A percentile compares a stretch with the other conserved stretches of the same genome.
These are phyloP conservation scores for Microplitis manilae DNA, from an alignment of 2,888 invertebrate species.

Conservation along the genomic window DNA sequence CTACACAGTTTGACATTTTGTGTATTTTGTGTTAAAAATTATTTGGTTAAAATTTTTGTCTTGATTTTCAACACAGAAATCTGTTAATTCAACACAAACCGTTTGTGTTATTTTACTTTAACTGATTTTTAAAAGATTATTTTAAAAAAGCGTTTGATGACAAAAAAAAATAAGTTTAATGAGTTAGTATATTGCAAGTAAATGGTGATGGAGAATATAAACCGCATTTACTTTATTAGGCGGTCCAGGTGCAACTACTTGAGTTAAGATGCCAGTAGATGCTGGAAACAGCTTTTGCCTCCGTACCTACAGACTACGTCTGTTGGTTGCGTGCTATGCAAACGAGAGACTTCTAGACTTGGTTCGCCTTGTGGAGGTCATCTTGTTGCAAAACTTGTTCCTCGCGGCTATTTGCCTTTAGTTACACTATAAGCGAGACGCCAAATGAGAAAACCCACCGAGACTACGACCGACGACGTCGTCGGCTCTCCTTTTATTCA, in stretches of 20 bases:
- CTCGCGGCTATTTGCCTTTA: conserved; percentile 39
- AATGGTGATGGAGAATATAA: conserved; percentile 33
- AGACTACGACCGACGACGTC: not conserved
- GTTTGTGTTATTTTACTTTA: no score
- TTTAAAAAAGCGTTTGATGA: no score
- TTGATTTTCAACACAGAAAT: no score
- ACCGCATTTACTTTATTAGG: conserved; percentile 58
- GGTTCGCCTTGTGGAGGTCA: conserved; percentile 61
- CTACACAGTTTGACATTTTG: no score
- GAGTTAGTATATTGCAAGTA: conserved; percentile 29
- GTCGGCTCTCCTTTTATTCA: not conserved
- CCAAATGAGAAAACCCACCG: conserved; percentile 16
- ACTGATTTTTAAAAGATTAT: no score
- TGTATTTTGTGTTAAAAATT: no score
- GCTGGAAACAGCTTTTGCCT: conserved; percentile 6
- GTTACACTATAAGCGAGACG: not conserved
- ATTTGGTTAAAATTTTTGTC: no score
- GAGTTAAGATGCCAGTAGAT: conserved; percentile 2
- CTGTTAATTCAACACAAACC: no score
- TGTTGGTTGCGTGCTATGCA: conserved; percentile 49
- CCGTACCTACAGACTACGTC: not conserved
- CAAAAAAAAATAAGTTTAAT: conserved; percentile 1
- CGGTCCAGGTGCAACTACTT: conserved; percentile 46
- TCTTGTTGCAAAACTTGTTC: conserved; percentile 66
- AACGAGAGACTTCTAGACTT: conserved; percentile 52